Conservation (phyloP, 2,113 vertebrate species). For the Calidris pygmaea region DNA sequence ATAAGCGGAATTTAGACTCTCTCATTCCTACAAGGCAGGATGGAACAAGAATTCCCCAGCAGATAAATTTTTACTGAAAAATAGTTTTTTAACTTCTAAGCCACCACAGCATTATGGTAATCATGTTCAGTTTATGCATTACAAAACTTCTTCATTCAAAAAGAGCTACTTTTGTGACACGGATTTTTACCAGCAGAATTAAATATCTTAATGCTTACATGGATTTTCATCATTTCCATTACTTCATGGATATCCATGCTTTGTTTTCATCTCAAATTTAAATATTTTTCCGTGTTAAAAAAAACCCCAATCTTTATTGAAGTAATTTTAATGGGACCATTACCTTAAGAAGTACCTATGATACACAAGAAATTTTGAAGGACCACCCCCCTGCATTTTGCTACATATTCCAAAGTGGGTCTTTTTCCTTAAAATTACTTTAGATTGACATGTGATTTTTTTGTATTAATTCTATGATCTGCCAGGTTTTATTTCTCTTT, state of each 20-base stretch:
- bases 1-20: background rate
- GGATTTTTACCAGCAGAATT: no score
- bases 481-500: background rate
- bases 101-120: background rate
- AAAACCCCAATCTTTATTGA: background rate
- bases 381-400: background rate
- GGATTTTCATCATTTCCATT: background rate
- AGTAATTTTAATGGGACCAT: background rate
- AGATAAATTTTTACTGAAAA: background rate
- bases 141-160: fast-evolving
- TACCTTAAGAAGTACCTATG: background rate
- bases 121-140: background rate
- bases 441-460: background rate
- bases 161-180: background rate
- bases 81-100: background rate
- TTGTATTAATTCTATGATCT: background rate
- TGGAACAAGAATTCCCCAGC: background rate
- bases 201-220: background rate
- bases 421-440: background rate
- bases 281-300: background rate
- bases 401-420: background rate
- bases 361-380: background rate
- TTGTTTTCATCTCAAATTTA: background rate
- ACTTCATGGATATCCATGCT: background rate
- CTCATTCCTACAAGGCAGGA: background rate